Conservation (phyloP, 2,113 vertebrate genomes). For the Trogon melanurus region DNA sequence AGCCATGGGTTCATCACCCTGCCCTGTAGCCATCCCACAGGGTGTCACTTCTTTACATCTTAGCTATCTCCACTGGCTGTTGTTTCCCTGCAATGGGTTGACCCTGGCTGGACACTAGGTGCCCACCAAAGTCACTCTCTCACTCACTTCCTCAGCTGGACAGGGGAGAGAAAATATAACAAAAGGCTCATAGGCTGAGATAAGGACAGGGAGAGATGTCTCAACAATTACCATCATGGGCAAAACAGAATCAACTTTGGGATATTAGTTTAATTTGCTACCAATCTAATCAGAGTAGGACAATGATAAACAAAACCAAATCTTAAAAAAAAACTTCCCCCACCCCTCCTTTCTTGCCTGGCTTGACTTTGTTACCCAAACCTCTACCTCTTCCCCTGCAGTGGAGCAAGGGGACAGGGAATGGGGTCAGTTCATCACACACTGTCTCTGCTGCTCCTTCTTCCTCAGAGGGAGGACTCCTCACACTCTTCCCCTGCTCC, state of each 20-base stretch:
- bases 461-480: background rate
- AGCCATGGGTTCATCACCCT: background rate
- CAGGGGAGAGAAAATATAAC: background rate
- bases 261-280: background rate
- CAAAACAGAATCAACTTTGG: background rate
- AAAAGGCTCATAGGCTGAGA: rapidly evolving
- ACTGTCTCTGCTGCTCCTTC: background rate
- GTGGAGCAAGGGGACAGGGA: background rate
- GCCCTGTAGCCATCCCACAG: rapidly evolving
- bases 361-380: background rate
- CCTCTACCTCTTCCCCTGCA: background rate
- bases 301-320: background rate
- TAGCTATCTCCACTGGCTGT: background rate
- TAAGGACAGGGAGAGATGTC: background rate
- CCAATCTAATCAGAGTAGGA: background rate
- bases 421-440: background rate
- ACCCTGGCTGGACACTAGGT: background rate
- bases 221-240: background rate
- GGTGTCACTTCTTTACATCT: background rate
- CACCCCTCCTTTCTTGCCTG: rapidly evolving
- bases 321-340: background rate
- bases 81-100: background rate
- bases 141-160: background rate
- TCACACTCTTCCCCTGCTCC: background rate
- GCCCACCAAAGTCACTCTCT: background rate